These are phyloP conservation scores for Pammene fasciana DNA, from an alignment of 2,888 invertebrate species.

Conservation along the genomic window DNA sequence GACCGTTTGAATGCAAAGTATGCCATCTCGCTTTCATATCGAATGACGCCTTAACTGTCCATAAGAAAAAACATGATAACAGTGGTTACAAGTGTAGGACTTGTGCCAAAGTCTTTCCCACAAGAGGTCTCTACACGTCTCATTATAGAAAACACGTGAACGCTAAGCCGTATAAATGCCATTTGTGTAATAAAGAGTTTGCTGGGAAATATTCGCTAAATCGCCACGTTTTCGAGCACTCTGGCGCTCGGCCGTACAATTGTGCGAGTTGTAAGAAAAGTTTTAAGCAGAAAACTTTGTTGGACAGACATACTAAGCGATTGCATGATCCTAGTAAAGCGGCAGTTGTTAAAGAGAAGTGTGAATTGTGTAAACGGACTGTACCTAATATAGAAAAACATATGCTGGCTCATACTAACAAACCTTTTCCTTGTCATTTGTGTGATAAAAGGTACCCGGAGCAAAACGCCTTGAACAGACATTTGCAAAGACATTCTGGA, in stretches of 20 bases:
- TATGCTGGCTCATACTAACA: conserved; percentile 37
- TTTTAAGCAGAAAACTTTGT: conserved; percentile 17
- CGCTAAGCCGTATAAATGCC: conserved; percentile 24
- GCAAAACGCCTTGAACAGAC: conserved; percentile 38
- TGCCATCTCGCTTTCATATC: conserved; percentile 12
- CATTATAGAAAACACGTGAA: conserved; percentile 24
- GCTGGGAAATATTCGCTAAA: conserved; percentile 24
- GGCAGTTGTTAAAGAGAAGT: conserved; percentile 22
- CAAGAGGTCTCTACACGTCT: conserved; percentile 14
- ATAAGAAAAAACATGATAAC: conserved; percentile 11
- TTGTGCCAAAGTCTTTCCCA: conserved; percentile 14
- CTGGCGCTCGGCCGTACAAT: conserved; percentile 8
- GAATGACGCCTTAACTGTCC: conserved; percentile 1
- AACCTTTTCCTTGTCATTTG: conserved; percentile 40
- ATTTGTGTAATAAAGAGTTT: conserved; percentile 29
- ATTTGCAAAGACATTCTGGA: conserved; percentile 35
- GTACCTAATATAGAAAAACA: conserved; percentile 38
- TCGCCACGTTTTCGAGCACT: conserved; percentile 27
- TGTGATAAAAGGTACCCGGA: conserved; percentile 39
- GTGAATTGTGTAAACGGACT: conserved; percentile 27
- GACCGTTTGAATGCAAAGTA: conserved; percentile 12
- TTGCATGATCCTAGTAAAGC: conserved; percentile 24
- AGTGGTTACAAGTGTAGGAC: conserved; percentile 28
- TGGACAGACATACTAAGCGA: conserved; percentile 13
- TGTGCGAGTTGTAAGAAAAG: conserved; percentile 17